phyloP scores from a whole-genome alignment of 2,888 invertebrate species.

The Tubulanus polymorphus region DNA sequence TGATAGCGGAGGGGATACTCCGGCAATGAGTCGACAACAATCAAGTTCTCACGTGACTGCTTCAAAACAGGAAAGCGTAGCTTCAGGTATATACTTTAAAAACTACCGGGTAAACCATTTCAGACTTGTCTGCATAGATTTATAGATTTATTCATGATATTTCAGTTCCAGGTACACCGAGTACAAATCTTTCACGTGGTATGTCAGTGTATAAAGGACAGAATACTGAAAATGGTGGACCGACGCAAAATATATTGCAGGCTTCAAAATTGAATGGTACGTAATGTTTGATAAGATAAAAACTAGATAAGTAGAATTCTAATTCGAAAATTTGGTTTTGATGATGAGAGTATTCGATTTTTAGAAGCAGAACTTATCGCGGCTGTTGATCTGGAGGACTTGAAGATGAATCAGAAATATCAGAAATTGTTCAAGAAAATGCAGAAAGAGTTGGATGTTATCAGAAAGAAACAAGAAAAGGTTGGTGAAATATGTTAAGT shows the following conservation, averaged over 20 bases:
- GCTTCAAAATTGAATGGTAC: constrained; percentile 40
- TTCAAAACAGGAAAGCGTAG: neutral
- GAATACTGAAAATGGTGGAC: constrained; percentile 22
- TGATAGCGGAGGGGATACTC: neutral
- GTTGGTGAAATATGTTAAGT: too few species aligned
- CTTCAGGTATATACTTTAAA: too few species aligned
- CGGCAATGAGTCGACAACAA: too few species aligned
- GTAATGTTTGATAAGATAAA: too few species aligned
- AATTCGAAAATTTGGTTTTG: too few species aligned
- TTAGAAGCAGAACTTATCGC: constrained; percentile 39
- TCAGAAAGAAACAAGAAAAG: constrained; percentile 60
- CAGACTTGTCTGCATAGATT: too few species aligned
- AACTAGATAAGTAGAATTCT: too few species aligned
- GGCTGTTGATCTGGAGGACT: constrained; percentile 71
- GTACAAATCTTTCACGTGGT: neutral
- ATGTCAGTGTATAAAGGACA: neutral
- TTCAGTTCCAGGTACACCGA: too few species aligned
- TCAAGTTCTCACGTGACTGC: neutral
- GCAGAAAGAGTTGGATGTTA: constrained; percentile 79
- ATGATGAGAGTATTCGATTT: too few species aligned
- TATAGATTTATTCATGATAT: too few species aligned
- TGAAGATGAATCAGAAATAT: constrained; percentile 76
- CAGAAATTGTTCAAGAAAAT: constrained; percentile 78
- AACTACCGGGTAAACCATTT: too few species aligned
- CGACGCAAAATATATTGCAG: constrained; percentile 23